Evolutionary conservation across 2,888 invertebrate genomes (phyloP), one percentile per base, ranked within the genome.

Genomic region (Girardia tigrina): DNA sequence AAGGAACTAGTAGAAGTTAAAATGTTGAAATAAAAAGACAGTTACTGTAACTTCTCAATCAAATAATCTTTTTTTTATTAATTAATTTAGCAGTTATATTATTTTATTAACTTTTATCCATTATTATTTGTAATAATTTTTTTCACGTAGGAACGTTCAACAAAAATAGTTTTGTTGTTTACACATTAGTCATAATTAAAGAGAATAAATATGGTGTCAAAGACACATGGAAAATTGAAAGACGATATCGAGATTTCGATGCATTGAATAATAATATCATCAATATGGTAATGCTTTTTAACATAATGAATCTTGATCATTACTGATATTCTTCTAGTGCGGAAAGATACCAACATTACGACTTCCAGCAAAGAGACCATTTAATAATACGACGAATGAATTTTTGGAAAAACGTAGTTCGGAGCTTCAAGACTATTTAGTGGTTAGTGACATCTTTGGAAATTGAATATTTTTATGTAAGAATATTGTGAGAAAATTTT

Each of bases 301-400:
- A 8, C 6, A 23, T 8, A 8, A 70, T 26, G 6, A 8, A 14
- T 12, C 70, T 23, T 36, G 16, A 36, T 36, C n/a, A n/a, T n/a
- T n/a, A n/a, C 70, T 70, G 26, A 26, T 73, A 27, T 78, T n/a
- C n/a, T n/a, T 85, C 42, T 84, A 91, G 89, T 92, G 89, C 87
- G 89, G 90, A 29, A 89, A 90, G 81, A 84, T 93, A 26, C 87
- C 88, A 0, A 89, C 89, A 80, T 85, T 93, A 29, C 87, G 89
- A 27, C 91, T 94, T 81, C 94, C 94, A 0, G 91, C 90, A 0
- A 95, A 94, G 85, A 92, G 92, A 82, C 90, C 93, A 71, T 91
- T 94, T 83, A 92, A 93, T 81, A 94, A 94, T 82, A 91, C 92
- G 83, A 92, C 92, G 76, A 81, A 84, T 77, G 85, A 86, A 28